phyloP scores from a whole-genome alignment of 2,888 invertebrate genomes.

The Argyresthia goedartella region DNA sequence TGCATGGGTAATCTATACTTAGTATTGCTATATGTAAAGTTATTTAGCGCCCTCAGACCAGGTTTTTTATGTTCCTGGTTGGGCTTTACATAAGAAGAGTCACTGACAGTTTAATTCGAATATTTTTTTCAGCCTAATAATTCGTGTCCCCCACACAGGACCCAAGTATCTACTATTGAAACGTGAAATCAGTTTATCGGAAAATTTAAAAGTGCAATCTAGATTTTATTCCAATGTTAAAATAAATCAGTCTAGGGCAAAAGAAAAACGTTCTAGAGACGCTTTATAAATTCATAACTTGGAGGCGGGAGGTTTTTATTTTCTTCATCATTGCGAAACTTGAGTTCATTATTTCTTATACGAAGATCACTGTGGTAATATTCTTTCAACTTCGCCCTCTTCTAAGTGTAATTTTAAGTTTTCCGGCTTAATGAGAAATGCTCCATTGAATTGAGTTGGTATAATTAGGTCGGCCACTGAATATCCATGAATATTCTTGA shows the following conservation, averaged over 20 bases:
- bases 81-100: too few species aligned
- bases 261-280: constrained; percentile 32
- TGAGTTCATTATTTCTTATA: constrained; percentile 29
- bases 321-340: constrained; percentile 38
- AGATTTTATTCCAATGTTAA: not conserved
- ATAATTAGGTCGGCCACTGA: not conserved
- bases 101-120: too few species aligned
- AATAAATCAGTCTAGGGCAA: constrained; percentile 31
- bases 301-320: constrained; percentile 43
- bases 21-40: too few species aligned
- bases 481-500: too few species aligned
- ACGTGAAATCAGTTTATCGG: too few species aligned
- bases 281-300: constrained; percentile 52
- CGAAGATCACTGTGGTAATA: constrained; percentile 5
- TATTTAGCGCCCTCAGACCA: too few species aligned
- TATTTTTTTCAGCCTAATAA: too few species aligned
- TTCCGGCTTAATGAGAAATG: not conserved
- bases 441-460: not conserved
- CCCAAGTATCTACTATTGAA: too few species aligned
- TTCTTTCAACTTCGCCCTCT: not conserved
- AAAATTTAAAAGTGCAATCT: not conserved
- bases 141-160: too few species aligned
- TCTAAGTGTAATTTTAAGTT: constrained; percentile 1
- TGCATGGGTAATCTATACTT: too few species aligned
- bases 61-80: too few species aligned